Conservation (phyloP, 1,140 invertebrate genomes). For the Calephelis virginiensis region DNA sequence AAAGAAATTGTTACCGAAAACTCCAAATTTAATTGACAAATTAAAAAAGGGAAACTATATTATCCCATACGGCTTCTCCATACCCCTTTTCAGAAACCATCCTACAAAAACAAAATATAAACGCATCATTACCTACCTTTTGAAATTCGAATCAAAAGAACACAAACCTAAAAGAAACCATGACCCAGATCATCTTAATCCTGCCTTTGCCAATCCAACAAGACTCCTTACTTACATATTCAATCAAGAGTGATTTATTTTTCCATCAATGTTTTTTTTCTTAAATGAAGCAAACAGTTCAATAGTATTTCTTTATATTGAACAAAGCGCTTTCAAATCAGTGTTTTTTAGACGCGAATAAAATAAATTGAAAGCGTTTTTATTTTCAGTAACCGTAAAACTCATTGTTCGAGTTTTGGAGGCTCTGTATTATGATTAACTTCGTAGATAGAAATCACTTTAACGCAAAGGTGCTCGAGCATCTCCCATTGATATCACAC, state of each 20-base stretch:
- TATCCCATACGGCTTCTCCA: no score
- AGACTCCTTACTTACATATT: slow-evolving; percentile 17
- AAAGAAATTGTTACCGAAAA: no score
- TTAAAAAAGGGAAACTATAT: no score
- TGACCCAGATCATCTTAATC: neutral
- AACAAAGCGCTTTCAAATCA: slow-evolving; percentile 13
- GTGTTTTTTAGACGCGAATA: slow-evolving; percentile 18
- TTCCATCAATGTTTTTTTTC: slow-evolving; percentile 34
- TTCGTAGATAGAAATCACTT: slow-evolving; percentile 52
- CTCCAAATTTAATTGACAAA: no score
- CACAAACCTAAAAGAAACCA: neutral
- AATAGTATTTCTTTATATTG: slow-evolving; percentile 22
- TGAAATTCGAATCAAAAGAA: neutral
- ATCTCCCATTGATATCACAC: slow-evolving; percentile 40
- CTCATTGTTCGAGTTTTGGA: slow-evolving; percentile 28
- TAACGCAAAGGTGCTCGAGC: slow-evolving; percentile 51
- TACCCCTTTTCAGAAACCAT: no score
- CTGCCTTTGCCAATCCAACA: neutral
- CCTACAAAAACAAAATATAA: no score
- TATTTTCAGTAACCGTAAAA: slow-evolving; percentile 30
- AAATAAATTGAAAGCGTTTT: slow-evolving; percentile 45
- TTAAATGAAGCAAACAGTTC: slow-evolving; percentile 32
- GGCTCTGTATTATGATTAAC: slow-evolving; percentile 62
- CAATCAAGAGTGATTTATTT: slow-evolving; percentile 32
- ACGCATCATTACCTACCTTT: no score